Evolutionary conservation across 2,797 vertebrate species (phyloP), one percentile per base, ranked within the genome.

Genomic region (Dipus sagitta): DNA sequence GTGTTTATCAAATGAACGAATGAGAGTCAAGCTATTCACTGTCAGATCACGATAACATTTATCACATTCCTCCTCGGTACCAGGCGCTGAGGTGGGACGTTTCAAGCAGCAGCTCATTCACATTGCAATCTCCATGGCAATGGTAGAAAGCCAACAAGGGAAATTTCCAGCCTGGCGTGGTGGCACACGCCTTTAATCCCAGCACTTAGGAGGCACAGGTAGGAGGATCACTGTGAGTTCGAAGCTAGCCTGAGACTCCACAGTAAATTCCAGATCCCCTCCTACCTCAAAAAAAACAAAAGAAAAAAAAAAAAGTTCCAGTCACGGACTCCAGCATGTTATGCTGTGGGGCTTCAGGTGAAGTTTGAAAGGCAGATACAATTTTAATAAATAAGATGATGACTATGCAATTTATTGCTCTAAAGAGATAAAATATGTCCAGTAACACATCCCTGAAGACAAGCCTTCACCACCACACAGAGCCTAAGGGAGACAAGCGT

Each of bases 281-380:
- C 47, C 47, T 47, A 47, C 47, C 47, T 47, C 9, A 7, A 47
- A 47, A 10, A 47, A 47, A 47, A 47, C 6, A 47, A 47, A 47
- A 38, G 6, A 38, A 6, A 90, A 26, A 32, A 70, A 62, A 76
- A n/a, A 74, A 93, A 34, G 17, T 42, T 74, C 70, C 11, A 28
- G 11, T 10, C 54, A 34, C 77, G 9, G 47, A 32, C 12, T 79
- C 67, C 38, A 77, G 93, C 32, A 83, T 52, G 75, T 11, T 68
- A 86, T 21, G n/a, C 58, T 38, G 1, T 70, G 62, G 65, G 13
- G 90, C 58, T 90, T 83, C 28, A 79, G 60, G 42, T 72, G 70
- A 26, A 26, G 5, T 82, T 38, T 64, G 74, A 96, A 96, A 67
- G 71, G 77, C 72, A 24, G 26, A 26, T 67, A 47, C 30, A 34